Evolutionary conservation across 2,888 invertebrate genomes (phyloP).

Genomic region (Clepsis dumicolana): DNA sequence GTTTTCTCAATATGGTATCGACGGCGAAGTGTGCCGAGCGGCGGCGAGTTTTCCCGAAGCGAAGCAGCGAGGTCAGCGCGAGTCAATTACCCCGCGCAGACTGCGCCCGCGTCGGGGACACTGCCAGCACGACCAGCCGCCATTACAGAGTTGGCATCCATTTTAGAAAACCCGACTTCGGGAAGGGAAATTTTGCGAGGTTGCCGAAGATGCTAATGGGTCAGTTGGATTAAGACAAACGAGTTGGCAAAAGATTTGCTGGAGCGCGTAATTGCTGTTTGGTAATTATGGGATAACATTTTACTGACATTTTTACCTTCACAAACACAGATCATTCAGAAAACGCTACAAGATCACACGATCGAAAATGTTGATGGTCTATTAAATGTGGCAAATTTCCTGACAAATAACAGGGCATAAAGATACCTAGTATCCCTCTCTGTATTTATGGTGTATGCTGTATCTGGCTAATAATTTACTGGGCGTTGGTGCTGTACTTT

Average conservation of each 20-base stretch:
- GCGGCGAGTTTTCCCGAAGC: conserved; percentile 77
- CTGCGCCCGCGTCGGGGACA: conserved; percentile 57
- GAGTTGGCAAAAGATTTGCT: not conserved
- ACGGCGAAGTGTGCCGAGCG: conserved; percentile 64
- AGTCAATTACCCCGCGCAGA: conserved; percentile 88
- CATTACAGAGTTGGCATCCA: conserved; percentile 32
- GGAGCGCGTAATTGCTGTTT: not conserved
- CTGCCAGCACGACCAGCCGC: conserved; percentile 47
- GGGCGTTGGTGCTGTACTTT: not conserved
- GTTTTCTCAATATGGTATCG: conserved; percentile 41
- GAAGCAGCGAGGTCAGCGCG: conserved; percentile 85
- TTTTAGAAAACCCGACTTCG: not conserved
- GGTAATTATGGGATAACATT: not conserved
- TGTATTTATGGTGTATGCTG: too few species aligned
- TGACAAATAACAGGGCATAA: too few species aligned
- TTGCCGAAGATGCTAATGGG: not conserved
- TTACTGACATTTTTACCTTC: too few species aligned
- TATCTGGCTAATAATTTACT: too few species aligned
- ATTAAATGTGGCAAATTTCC: too few species aligned
- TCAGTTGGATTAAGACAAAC: not conserved
- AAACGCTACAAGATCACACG: too few species aligned
- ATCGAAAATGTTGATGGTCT: too few species aligned
- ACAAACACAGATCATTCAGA: too few species aligned
- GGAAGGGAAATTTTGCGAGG: not conserved
- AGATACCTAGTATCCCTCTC: too few species aligned